These are phyloP conservation scores for Coracias cyanogaster DNA, from an alignment of 2,797 vertebrate genomes.

Conservation along the genomic window DNA sequence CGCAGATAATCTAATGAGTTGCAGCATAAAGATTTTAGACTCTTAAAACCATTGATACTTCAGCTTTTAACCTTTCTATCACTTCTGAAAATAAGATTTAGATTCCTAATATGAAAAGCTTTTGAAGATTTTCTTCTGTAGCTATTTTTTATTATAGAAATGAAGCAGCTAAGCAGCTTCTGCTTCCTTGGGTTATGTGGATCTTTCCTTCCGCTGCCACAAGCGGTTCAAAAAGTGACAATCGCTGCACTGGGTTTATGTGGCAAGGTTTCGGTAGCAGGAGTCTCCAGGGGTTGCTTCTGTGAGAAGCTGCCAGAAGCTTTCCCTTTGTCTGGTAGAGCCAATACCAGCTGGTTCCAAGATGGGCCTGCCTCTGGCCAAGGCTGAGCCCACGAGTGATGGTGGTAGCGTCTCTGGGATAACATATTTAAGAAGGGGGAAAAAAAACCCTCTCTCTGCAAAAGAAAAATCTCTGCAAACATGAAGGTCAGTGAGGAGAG, in stretches of 20 bases:
- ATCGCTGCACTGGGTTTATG: not conserved
- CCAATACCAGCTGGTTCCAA: accelerated
- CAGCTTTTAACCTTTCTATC: not conserved
- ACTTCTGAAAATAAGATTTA: not conserved
- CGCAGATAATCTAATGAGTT: not conserved
- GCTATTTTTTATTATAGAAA: not conserved
- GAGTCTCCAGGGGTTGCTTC: not conserved
- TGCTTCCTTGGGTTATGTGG: not conserved
- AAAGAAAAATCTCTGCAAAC: not conserved
- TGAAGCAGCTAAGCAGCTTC: not conserved
- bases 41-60: not conserved
- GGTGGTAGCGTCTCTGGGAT: too few relatives aligned
- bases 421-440: not conserved
- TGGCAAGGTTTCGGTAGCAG: not conserved
- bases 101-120: not conserved
- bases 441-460: not conserved
- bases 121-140: not conserved
- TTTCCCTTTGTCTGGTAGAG: accelerated
- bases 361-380: accelerated
- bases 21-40: not conserved
- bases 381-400: not conserved
- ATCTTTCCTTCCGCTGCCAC: not conserved
- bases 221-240: not conserved
- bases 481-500: not conserved
- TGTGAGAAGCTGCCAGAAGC: not conserved